Conservation (phyloP, 1,140 invertebrate species). For the Drosophila pachea region DNA sequence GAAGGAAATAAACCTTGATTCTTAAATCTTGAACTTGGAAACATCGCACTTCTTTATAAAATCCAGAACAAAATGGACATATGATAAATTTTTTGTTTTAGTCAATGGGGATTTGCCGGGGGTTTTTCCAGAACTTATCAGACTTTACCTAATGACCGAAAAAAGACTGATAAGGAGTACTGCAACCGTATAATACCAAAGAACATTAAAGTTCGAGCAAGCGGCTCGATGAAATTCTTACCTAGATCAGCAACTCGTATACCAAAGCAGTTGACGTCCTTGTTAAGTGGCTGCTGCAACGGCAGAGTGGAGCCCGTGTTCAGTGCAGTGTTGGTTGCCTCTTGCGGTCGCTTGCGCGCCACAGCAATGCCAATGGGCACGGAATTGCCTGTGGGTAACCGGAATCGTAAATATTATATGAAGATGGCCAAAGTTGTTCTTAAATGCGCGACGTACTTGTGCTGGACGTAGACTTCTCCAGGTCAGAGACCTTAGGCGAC, state of each 20-base stretch:
- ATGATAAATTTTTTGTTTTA: too few species aligned
- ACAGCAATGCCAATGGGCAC: constrained; percentile 93
- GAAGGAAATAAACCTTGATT: not conserved
- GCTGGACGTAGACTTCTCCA: constrained; percentile 55
- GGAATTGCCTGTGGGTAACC: constrained; percentile 79
- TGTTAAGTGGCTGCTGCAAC: constrained; percentile 69
- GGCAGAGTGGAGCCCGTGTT: constrained; percentile 62
- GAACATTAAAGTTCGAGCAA: not conserved
- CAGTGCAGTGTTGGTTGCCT: constrained; percentile 80
- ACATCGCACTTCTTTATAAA: not conserved
- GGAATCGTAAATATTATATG: not conserved
- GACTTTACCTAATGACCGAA: not conserved
- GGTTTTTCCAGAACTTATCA: not conserved
- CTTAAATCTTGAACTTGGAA: not conserved
- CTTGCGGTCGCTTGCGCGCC: constrained; percentile 87
- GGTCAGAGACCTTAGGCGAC: constrained; percentile 78
- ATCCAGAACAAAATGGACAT: too few species aligned
- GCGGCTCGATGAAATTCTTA: constrained; percentile 74
- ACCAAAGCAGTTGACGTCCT: constrained; percentile 79
- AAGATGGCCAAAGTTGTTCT: not conserved
- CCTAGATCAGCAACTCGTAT: constrained; percentile 81
- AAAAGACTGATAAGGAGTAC: not conserved
- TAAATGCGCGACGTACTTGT: constrained; percentile 54
- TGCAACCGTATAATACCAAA: not conserved
- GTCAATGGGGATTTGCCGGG: not conserved